These are phyloP conservation scores for Lymantria dispar DNA, from an alignment of 2,888 invertebrate genomes.

Conservation along the genomic window DNA sequence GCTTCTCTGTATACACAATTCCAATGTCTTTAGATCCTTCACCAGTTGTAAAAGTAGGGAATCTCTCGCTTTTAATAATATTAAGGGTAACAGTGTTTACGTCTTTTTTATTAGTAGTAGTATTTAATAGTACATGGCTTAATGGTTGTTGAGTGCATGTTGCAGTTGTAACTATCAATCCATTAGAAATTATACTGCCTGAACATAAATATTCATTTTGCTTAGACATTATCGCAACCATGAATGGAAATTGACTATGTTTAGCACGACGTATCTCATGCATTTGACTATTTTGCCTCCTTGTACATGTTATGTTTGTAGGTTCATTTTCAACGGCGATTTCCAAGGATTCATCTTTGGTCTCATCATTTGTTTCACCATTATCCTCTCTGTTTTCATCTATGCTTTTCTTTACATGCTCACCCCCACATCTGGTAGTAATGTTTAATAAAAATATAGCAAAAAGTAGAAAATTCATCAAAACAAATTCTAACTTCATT, in stretches of 20 bases:
- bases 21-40: slow-evolving; percentile 59
- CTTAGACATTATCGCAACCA: slow-evolving; percentile 66
- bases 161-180: slow-evolving; percentile 64
- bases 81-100: slow-evolving; percentile 47
- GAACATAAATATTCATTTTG: slow-evolving; percentile 67
- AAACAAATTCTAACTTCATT: slow-evolving; percentile 42
- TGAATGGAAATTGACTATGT: slow-evolving; percentile 61
- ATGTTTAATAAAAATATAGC: slow-evolving; percentile 42
- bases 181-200: slow-evolving; percentile 62
- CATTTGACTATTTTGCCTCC: slow-evolving; percentile 58
- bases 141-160: slow-evolving; percentile 49
- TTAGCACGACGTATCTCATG: slow-evolving; percentile 60
- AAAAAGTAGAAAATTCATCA: slow-evolving; percentile 44
- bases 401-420: slow-evolving; percentile 64
- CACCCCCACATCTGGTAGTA: slow-evolving; percentile 40
- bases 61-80: slow-evolving; percentile 59
- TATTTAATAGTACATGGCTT: slow-evolving; percentile 60
- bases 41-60: slow-evolving; percentile 53
- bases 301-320: slow-evolving; percentile 51
- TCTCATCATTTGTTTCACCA: slow-evolving; percentile 56
- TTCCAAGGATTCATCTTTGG: slow-evolving; percentile 60
- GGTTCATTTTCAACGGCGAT: slow-evolving; percentile 52
- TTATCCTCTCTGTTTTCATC: slow-evolving; percentile 61
- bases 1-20: slow-evolving; percentile 62
- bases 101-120: slow-evolving; percentile 56